These are phyloP conservation scores for rat (Rattus norvegicus) DNA, from an alignment of 2,113 vertebrate genomes.

Conservation along the genomic window GRCr8 NC_086023.1:157279501-157280000, in stretches of 20 bases:
- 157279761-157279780: slow-evolving; percentile 99
- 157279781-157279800: slow-evolving; percentile 96
- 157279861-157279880: slow-evolving; percentile 91
- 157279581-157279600: neutral
- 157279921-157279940: slow-evolving; percentile 87
- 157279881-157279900: slow-evolving; percentile 89
- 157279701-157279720: slow-evolving; percentile 99
- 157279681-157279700: slow-evolving; percentile 99
- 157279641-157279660: slow-evolving; percentile 61
- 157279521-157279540: neutral
- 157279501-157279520: neutral
- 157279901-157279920: slow-evolving; percentile 85
- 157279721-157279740: slow-evolving; percentile 98
- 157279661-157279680: slow-evolving; percentile 99
- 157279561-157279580: neutral
- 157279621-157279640: slow-evolving; percentile 54
- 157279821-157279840: slow-evolving; percentile 39
- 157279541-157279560: neutral
- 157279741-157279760: slow-evolving; percentile 97
- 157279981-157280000: slow-evolving; percentile 88
- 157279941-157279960: slow-evolving; percentile 86
- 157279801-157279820: slow-evolving; percentile 73
- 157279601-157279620: neutral
- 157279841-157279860: slow-evolving; percentile 74
- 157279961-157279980: slow-evolving; percentile 85